These are phyloP conservation scores for Smutsia temminckii DNA, from an alignment of 2,797 vertebrate species.

Conservation along the genomic window DNA sequence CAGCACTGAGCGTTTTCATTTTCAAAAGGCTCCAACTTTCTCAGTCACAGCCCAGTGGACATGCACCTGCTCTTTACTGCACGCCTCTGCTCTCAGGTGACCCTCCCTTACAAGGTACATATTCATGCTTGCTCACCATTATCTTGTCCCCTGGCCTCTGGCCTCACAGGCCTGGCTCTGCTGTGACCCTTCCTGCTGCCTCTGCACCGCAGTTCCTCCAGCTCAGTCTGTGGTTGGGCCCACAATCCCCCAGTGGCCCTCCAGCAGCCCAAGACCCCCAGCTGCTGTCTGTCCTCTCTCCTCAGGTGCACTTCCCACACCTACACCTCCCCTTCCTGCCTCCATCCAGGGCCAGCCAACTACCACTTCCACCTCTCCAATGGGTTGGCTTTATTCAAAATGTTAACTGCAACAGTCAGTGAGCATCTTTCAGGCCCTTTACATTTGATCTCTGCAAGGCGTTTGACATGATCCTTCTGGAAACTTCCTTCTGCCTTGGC, in stretches of 20 bases:
- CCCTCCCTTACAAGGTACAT: too few species aligned
- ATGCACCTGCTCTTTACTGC: background rate
- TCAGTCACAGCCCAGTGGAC: background rate
- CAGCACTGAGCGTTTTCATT: background rate
- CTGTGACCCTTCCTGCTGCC: too few species aligned
- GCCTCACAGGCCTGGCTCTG: background rate
- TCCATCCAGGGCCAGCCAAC: too few species aligned
- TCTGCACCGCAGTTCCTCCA: too few species aligned
- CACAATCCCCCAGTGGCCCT: accelerated
- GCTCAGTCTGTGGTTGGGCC: background rate
- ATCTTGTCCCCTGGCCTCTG: background rate
- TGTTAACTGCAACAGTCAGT: background rate
- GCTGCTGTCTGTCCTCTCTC: too few species aligned
- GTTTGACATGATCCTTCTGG: background rate
- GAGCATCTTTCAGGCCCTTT: background rate
- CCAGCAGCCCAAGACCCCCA: background rate
- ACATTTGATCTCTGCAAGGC: background rate
- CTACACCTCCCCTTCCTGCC: too few species aligned
- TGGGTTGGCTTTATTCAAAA: background rate
- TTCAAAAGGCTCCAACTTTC: background rate
- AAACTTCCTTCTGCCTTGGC: background rate
- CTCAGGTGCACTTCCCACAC: background rate
- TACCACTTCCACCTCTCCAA: background rate
- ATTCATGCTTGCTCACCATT: too few species aligned
- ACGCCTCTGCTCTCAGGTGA: background rate